Percentiles rank a stretch among this genome's conserved stretches.
Conservation (phyloP, 2,888 invertebrate species). For the Pristionchus maxplancki region DNA sequence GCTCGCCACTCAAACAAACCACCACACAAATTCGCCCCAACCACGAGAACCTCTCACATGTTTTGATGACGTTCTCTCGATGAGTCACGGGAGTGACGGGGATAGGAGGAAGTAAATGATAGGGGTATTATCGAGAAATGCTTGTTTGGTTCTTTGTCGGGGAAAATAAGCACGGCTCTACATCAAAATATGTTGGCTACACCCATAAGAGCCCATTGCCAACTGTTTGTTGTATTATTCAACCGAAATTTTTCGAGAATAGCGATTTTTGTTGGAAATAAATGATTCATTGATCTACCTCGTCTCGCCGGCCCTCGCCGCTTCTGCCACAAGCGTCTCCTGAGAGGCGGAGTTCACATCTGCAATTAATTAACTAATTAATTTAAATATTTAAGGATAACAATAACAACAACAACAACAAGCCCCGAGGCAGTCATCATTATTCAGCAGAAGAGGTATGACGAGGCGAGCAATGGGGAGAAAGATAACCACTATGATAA, state of each 20-base stretch:
- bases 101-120: background rate
- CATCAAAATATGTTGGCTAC: background rate
- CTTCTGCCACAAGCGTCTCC: conserved; percentile 8
- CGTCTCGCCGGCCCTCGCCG: conserved; percentile 16
- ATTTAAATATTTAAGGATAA: background rate
- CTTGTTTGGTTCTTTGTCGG: background rate
- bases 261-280: too few relatives aligned
- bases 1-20: conserved; percentile 18
- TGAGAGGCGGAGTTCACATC: conserved; percentile 25
- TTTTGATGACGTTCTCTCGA: conserved; percentile 3
- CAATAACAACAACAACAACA: background rate
- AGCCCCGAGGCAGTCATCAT: background rate
- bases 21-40: conserved; percentile 14
- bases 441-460: background rate
- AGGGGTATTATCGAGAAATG: background rate
- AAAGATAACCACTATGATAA: conserved; percentile 23
- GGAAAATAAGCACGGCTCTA: background rate
- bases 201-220: too few relatives aligned
- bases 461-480: background rate
- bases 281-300: background rate
- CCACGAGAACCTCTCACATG: background rate
- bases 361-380: conserved; percentile 33
- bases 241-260: too few relatives aligned
- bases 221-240: too few relatives aligned
- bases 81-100: background rate